Percentiles rank a stretch among this genome's conserved stretches.
Evolutionary conservation across 2,888 invertebrate species (phyloP).

Genomic region (Campoplex nolae): DNA sequence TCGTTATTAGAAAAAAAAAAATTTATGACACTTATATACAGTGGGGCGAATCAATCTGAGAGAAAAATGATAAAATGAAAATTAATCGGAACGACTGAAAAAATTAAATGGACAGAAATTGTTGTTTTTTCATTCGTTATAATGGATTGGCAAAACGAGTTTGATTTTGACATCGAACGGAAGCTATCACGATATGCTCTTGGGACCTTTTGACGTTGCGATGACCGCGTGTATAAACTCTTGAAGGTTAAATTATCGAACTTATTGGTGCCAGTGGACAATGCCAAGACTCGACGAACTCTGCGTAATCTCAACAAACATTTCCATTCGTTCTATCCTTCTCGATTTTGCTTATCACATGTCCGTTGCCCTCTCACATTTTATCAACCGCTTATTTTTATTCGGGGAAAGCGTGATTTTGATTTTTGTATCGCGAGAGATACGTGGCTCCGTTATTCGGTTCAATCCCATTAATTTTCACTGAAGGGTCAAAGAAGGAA

Average conservation of each 20-base stretch:
- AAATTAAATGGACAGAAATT: background rate
- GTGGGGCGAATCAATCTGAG: too few relatives aligned
- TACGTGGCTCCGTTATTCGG: background rate
- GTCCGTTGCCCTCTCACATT: background rate
- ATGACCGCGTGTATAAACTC: background rate
- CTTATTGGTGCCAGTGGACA: constrained; percentile 6
- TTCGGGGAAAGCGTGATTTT: background rate
- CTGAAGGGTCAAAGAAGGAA: background rate
- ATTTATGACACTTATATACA: background rate
- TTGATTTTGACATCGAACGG: background rate
- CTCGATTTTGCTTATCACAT: constrained; percentile 32
- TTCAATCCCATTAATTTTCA: background rate
- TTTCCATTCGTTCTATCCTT: constrained; percentile 47
- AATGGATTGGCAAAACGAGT: constrained; percentile 1
- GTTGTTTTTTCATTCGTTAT: background rate
- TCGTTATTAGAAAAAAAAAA: background rate
- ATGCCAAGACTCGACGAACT: constrained; percentile 13
- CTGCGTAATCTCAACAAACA: constrained; percentile 26
- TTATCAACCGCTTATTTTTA: background rate
- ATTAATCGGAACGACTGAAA: background rate
- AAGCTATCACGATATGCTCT: constrained; percentile 6
- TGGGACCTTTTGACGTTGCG: background rate
- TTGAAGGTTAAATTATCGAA: background rate
- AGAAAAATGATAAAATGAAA: background rate
- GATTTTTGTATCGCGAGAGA: background rate